phyloP scores from a whole-genome alignment of 2,888 invertebrate species.

The Magallana nippona region DNA sequence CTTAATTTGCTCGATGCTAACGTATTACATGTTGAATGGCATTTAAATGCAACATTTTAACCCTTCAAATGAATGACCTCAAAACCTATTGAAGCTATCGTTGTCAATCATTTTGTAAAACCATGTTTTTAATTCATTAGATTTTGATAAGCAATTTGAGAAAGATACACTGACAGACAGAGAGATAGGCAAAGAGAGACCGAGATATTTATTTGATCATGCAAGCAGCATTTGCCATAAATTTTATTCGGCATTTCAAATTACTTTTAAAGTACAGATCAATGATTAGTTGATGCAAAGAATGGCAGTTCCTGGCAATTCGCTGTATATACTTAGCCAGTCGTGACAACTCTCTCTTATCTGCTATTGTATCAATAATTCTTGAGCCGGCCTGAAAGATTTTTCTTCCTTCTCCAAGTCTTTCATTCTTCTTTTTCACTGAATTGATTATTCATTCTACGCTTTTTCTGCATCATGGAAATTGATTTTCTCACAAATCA shows the following conservation, averaged over 20 bases:
- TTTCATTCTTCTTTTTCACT: constrained; percentile 15
- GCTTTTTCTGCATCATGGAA: constrained; percentile 4
- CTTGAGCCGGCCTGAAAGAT: background rate
- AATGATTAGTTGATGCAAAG: background rate
- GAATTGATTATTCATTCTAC: constrained; percentile 26
- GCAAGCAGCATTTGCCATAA: too few species aligned
- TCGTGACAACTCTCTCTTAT: background rate
- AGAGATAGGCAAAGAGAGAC: constrained; percentile 23
- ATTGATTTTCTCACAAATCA: constrained; percentile 33
- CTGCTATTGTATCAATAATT: constrained; percentile 18
- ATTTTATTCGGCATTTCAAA: too few species aligned
- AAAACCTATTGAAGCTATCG: background rate
- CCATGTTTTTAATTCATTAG: background rate
- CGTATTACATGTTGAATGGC: background rate
- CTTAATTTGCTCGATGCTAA: background rate
- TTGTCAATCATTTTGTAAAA: constrained; percentile 2
- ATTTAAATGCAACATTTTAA: constrained; percentile 21
- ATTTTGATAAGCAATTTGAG: background rate
- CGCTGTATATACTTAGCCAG: background rate
- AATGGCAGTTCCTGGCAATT: background rate
- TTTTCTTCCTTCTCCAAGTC: background rate
- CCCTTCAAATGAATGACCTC: background rate
- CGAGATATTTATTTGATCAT: background rate
- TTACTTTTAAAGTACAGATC: background rate
- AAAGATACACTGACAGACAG: constrained; percentile 3